Base-by-base conservation (phyloP, 2,888 invertebrate genomes). In the Tinea pellionella region DNA sequence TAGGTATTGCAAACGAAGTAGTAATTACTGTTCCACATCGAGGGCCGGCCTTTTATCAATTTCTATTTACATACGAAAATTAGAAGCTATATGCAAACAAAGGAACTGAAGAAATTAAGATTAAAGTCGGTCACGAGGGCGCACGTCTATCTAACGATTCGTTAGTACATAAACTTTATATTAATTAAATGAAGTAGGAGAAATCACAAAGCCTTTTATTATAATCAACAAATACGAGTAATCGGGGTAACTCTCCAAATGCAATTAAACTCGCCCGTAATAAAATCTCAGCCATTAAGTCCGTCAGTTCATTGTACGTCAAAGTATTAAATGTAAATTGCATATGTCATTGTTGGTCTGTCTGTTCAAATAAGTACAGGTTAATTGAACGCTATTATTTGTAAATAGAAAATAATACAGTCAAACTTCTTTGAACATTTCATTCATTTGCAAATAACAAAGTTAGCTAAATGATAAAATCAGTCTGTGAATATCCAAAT, bases 321-420 rank as follows among this genome's bases (percentile, higher is more conserved):
- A 53, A 9, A 2, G 16, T 16, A 55, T 57, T n/a, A 13, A 57
- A 57, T 57, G 16, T 32, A 32, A 57, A 57, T 57, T 57, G 57
- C 57, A 57, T 57, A 15, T 11, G 57, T 32, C 32, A 57, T 57
- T 32, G 15, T 55, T 13, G 55, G 11, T 18, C 55, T 19, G 55
- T 55, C 24, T 29, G 55, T 55, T 18, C n/a, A 37, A 9, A 6
- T 9, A 9, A 37, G 37, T 37, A 37, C 37, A 37, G 1, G 9
- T 37, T 37, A n/a, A 37, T 37, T 37, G 37, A 12, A n/a, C 9
- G 37, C 37, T 37, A n/a, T 37, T 9, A 12, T 37, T 37, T 37
- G 3, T 6, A n/a, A 37, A 37, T 37, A n/a, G 9, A 6, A n/a
- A 37, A 37, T 37, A 6, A 37, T 37, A 37, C 24, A 24, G 24